A percentile compares a stretch with the other conserved stretches of the same genome.
phyloP scores from a whole-genome alignment of 2,888 invertebrate species.

The Melanargia galathea region DNA sequence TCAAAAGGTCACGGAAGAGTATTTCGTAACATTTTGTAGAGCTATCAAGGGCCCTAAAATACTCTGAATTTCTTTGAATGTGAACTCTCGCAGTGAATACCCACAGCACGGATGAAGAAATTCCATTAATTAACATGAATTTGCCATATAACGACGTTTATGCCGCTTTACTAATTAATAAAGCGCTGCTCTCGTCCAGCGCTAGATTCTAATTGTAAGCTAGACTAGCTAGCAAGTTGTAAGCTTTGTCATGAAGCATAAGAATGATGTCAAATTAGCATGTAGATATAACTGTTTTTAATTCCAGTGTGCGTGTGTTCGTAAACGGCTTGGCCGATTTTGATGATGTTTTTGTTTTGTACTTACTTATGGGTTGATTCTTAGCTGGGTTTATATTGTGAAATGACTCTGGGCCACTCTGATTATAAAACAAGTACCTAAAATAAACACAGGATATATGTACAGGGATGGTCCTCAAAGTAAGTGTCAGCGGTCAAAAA shows the following conservation, averaged over 20 bases:
- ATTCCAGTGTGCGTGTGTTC: too few relatives aligned
- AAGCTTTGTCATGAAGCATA: not conserved
- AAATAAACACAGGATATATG: too few relatives aligned
- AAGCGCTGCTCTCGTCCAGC: not conserved
- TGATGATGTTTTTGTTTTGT: too few relatives aligned
- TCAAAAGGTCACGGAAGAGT: slow-evolving; percentile 6
- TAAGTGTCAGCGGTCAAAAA: not conserved
- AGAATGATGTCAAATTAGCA: not conserved
- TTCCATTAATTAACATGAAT: slow-evolving; percentile 71
- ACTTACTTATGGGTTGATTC: too few relatives aligned
- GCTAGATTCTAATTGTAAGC: not conserved
- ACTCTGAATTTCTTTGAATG: slow-evolving; percentile 13
- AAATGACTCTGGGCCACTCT: too few relatives aligned
- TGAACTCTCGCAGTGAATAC: slow-evolving; percentile 20
- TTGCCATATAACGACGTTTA: slow-evolving; percentile 25
- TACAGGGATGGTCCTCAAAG: not conserved
- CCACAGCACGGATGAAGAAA: slow-evolving; percentile 60
- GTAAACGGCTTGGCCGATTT: too few relatives aligned
- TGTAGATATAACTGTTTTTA: not conserved
- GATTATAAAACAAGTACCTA: too few relatives aligned
- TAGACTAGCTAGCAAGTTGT: too few relatives aligned
- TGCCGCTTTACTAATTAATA: slow-evolving; percentile 28
- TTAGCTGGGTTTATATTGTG: too few relatives aligned
- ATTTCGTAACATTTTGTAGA: slow-evolving; percentile 15
- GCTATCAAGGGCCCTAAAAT: slow-evolving; percentile 16